phyloP scores from a whole-genome alignment of 1,140 invertebrate species.

The Drosophila kikkawai region DNA sequence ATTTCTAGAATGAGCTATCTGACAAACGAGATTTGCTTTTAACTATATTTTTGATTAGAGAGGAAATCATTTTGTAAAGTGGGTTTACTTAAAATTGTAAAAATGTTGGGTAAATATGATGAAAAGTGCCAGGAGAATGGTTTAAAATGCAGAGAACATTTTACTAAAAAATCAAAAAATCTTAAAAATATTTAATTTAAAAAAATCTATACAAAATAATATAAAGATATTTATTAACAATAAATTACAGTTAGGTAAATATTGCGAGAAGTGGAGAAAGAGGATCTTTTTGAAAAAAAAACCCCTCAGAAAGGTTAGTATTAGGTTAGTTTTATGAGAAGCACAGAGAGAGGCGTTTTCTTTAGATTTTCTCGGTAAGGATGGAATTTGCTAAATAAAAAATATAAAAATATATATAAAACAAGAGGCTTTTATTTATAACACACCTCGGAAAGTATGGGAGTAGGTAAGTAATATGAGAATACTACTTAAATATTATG shows the following conservation, averaged over 20 bases:
- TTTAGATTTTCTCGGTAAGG: too few species aligned
- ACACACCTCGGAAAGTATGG: too few species aligned
- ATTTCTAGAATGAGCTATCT: slow-evolving; percentile 17
- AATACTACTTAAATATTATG: neutral
- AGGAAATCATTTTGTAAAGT: slow-evolving; percentile 14
- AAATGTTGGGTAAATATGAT: neutral
- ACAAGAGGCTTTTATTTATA: too few species aligned
- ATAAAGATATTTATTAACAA: too few species aligned
- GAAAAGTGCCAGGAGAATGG: neutral
- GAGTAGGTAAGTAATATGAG: too few species aligned
- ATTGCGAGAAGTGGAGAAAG: neutral
- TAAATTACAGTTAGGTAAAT: neutral
- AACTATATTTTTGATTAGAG: slow-evolving; percentile 23
- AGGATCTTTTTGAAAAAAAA: neutral
- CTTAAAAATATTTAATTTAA: too few species aligned
- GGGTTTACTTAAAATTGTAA: neutral
- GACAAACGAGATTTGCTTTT: slow-evolving; percentile 12
- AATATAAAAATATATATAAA: too few species aligned
- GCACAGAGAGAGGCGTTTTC: neutral
- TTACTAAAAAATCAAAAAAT: too few species aligned
- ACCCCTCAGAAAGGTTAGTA: neutral
- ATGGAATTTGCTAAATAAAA: too few species aligned
- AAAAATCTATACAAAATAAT: too few species aligned
- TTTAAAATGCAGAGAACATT: too few species aligned
- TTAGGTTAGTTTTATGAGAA: neutral